Evolutionary conservation across 2,797 vertebrate genomes (phyloP), one percentile per base, ranked within the genome.

Genomic region (Xiphophorus birchmanni): DNA sequence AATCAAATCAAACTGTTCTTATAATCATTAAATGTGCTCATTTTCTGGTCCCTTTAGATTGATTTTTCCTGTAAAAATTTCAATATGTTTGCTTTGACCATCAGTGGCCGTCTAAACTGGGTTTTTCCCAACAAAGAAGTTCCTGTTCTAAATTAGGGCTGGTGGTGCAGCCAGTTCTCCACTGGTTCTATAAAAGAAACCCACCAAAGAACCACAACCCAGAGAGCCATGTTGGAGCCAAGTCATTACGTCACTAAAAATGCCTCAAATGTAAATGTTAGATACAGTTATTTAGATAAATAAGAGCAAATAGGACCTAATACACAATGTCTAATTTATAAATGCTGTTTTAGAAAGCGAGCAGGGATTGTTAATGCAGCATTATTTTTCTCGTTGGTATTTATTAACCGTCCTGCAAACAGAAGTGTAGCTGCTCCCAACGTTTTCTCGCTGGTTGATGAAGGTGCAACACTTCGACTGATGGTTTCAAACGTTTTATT

Each of bases 131-230:
- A 35, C 32, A 35, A 35, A 37, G 13, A 65, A 18, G 32, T 65
- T 18, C 29, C 60, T 17, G 60, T 18, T 7, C 56, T 58, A 58
- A 58, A 29, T 58, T 32, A 1, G n/a, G n/a, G 56, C 56, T 58
- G 56, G 26, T 58, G n/a, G 26, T 29, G 15, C n/a, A 58, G 56
- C 15, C 60, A 35, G 15, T 65, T 65, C 32, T 35, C 60, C 15
- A 37, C 60, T 65, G 60, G 60, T 65, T 65, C 29, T 63, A 35
- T 35, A 65, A 65, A 65, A 18, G 15, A 65, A 65, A 65, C 60
- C n/a, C n/a, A 65, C 60, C 32, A 9, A 65, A 21, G 5, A 65
- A 37, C 17, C 60, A 37, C 32, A 63, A 8, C 29, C 5, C 11
- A 32, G 56, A 32, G 56, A 60, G 11, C 58, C 58, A 15, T 11